Evolutionary conservation across 2,113 vertebrate genomes (phyloP).

Genomic region (Siniperca chuatsi): DNA sequence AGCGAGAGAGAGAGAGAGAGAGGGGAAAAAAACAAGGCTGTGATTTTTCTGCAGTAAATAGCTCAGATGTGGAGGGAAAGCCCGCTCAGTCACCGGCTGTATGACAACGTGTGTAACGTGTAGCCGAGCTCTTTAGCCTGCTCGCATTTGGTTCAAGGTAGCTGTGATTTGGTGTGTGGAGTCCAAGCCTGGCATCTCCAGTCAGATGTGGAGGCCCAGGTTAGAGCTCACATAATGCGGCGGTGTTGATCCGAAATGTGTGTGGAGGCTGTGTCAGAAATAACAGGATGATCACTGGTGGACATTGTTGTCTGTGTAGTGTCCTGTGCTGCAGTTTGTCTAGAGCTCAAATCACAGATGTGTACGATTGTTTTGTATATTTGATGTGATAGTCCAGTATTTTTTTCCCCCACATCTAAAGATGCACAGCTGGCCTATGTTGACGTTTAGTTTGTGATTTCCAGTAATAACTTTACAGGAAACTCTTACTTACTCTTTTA

Average conservation of each 20-base stretch:
- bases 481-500: not conserved
- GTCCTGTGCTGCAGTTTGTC: not conserved
- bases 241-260: constrained; percentile 38
- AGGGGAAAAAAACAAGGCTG: not conserved
- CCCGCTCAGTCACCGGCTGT: constrained; percentile 18
- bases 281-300: not conserved
- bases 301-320: not conserved
- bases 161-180: constrained; percentile 16
- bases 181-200: constrained; percentile 60
- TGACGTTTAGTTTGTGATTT: not conserved
- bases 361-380: constrained; percentile 1
- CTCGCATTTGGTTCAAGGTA: constrained; percentile 31
- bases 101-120: constrained; percentile 38
- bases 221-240: constrained; percentile 66
- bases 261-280: constrained; percentile 24
- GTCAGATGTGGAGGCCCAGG: constrained; percentile 78
- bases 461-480: not conserved
- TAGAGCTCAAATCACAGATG: not conserved
- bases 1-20: constrained; percentile 1
- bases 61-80: constrained; percentile 19
- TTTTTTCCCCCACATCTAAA: not conserved
- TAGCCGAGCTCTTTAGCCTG: constrained; percentile 53
- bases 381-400: not conserved
- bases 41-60: constrained; percentile 20
- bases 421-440: not conserved